Evolutionary conservation across 2,113 vertebrate genomes (phyloP).

Genomic region (Irena cyanogastra): DNA sequence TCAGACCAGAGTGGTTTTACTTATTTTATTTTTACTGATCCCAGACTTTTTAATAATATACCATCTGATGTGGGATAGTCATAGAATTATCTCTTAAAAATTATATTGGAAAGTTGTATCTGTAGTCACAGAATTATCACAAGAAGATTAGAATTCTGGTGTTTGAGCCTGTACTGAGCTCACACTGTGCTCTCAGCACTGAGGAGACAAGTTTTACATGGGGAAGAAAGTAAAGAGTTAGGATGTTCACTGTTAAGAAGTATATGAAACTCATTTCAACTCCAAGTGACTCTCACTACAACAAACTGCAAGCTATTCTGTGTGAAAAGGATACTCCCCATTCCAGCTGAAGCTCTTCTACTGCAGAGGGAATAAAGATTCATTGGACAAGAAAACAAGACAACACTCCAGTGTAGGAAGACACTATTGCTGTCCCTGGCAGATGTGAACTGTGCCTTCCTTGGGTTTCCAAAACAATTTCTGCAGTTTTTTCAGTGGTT

Average conservation of each 20-base stretch:
- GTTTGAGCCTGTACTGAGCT: background rate
- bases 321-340: background rate
- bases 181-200: background rate
- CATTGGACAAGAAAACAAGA: background rate
- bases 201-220: background rate
- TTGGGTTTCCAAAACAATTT: background rate
- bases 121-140: background rate
- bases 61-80: background rate
- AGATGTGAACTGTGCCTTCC: background rate
- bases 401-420: rapidly evolving
- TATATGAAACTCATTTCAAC: background rate
- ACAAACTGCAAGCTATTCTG: background rate
- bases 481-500: background rate
- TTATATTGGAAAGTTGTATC: background rate
- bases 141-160: background rate
- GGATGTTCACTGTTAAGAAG: background rate
- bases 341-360: background rate
- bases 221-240: background rate
- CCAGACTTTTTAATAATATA: background rate
- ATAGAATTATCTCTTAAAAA: background rate
- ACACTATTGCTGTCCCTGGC: rapidly evolving
- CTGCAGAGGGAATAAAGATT: background rate
- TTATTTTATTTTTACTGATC: background rate
- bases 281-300: background rate
- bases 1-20: background rate